A percentile compares a stretch with the other conserved stretches of the same genome.
These are phyloP conservation scores for Alentia gelatinosa DNA, from an alignment of 2,888 invertebrate genomes.

Conservation along the genomic window DNA sequence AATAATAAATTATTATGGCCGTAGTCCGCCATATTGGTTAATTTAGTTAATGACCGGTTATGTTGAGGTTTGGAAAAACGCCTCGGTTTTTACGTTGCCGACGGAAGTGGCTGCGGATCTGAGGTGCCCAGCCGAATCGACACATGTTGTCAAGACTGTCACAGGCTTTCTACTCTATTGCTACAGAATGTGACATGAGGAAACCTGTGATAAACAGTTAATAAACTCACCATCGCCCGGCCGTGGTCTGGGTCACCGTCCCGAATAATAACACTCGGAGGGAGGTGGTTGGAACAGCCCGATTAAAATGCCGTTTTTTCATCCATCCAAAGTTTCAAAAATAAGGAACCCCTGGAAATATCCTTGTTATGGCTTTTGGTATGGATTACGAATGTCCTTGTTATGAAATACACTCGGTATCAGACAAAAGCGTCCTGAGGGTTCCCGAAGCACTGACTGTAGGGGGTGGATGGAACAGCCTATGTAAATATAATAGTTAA, in stretches of 20 bases:
- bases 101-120: constrained; percentile 28
- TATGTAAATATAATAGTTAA: constrained; percentile 63
- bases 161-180: constrained; percentile 38
- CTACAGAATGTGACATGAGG: constrained; percentile 1
- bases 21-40: constrained; percentile 65
- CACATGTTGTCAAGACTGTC: constrained; percentile 3
- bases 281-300: constrained; percentile 59
- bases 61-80: constrained; percentile 53
- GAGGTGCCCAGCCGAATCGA: neutral
- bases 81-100: constrained; percentile 49
- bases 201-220: constrained; percentile 57
- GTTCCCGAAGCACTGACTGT: neutral
- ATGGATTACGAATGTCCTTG: neutral
- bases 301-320: constrained; percentile 56
- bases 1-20: constrained; percentile 61
- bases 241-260: constrained; percentile 55
- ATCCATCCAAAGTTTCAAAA: constrained; percentile 52
- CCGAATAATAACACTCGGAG: constrained; percentile 55
- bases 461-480: constrained; percentile 59
- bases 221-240: constrained; percentile 60
- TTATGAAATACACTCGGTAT: neutral
- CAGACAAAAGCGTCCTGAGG: neutral
- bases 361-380: neutral
- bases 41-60: constrained; percentile 66
- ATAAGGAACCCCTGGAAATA: constrained; percentile 10